phyloP scores from a whole-genome alignment of 2,888 invertebrate species.

The Athalia circularis region DNA sequence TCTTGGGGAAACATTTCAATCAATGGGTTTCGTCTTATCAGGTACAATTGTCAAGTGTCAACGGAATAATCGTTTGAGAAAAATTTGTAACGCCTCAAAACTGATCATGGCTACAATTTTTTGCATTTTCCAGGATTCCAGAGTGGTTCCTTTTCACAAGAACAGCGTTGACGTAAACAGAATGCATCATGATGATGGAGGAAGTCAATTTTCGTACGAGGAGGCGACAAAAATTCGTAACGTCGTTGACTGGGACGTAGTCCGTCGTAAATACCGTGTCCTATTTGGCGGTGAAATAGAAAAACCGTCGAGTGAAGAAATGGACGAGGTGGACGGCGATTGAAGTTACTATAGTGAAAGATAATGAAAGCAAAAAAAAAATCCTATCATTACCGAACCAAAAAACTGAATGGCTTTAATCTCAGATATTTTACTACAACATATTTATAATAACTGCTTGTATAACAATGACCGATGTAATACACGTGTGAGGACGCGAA shows the following conservation, averaged over 20 bases:
- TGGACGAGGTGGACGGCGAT: conserved; percentile 16
- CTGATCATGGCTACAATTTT: no score
- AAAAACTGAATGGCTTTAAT: neutral
- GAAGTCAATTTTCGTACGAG: conserved; percentile 68
- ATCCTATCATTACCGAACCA: neutral
- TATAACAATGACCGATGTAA: neutral
- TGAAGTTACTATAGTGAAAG: neutral
- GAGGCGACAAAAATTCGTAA: conserved; percentile 71
- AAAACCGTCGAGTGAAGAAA: conserved; percentile 57
- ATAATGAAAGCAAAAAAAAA: neutral
- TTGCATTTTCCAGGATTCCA: neutral
- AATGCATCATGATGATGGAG: conserved; percentile 63
- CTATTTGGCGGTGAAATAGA: conserved; percentile 70
- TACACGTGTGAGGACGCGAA: neutral
- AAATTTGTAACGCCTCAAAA: no score
- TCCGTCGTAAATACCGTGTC: conserved; percentile 73
- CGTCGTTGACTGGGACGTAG: conserved; percentile 75
- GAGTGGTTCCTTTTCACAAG: conserved; percentile 52
- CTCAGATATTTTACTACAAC: conserved; percentile 3
- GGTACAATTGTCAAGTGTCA: conserved; percentile 5
- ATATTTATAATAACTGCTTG: conserved; percentile 17
- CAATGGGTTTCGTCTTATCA: conserved; percentile 65
- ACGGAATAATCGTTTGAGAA: neutral
- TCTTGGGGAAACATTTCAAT: conserved; percentile 68
- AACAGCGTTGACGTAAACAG: conserved; percentile 60